These are phyloP conservation scores for Thinocorus orbignyianus DNA, from an alignment of 2,113 vertebrate genomes.

Conservation along the genomic window DNA sequence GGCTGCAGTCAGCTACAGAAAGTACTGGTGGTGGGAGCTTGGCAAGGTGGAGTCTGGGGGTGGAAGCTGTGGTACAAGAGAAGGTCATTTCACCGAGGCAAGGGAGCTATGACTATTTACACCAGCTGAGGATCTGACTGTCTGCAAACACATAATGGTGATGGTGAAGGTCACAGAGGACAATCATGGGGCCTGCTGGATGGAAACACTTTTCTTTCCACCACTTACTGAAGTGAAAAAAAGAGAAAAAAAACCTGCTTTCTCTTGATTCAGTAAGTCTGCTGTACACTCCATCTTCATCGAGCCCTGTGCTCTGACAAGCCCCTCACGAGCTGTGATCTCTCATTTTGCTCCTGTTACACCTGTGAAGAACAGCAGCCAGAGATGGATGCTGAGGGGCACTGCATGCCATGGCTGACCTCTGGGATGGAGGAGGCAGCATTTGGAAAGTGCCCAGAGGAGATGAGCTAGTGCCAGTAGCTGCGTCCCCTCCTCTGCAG, in stretches of 20 bases:
- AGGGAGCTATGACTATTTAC: not conserved
- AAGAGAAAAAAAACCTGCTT: not conserved
- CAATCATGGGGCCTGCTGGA: not conserved
- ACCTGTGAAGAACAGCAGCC: not conserved
- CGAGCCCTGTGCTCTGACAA: not conserved
- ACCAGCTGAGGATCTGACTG: not conserved
- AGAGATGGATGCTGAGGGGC: not conserved
- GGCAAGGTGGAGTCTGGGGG: not conserved
- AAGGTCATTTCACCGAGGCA: slow-evolving; percentile 3
- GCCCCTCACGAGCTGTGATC: not conserved
- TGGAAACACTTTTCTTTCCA: slow-evolving; percentile 15
- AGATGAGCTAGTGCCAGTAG: not conserved
- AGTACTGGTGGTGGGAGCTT: not conserved
- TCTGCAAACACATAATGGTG: not conserved
- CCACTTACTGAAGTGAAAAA: not conserved
- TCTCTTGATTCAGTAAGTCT: not conserved
- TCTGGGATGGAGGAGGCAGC: not conserved
- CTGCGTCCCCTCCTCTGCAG: not conserved
- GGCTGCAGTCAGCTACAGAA: not conserved
- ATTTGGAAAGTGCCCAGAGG: not conserved
- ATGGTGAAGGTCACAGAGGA: not conserved
- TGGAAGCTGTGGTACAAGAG: not conserved
- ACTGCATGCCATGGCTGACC: not conserved
- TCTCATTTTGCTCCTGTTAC: not conserved
- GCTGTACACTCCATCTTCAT: not conserved